Conservation (phyloP, 2,797 vertebrate genomes). For the Oreortyx pictus region DNA sequence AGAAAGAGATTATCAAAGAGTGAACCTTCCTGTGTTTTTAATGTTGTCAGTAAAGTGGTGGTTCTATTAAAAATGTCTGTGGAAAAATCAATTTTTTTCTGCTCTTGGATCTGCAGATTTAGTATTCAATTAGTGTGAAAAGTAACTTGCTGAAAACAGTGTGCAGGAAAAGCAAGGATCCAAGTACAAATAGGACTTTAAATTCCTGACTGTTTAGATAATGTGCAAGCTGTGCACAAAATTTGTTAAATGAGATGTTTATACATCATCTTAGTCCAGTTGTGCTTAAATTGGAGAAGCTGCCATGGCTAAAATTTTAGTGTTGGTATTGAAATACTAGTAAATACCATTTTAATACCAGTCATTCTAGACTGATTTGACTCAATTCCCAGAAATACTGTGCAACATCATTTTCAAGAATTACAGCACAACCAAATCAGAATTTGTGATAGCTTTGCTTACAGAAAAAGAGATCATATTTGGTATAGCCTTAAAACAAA, state of each 20-base stretch:
- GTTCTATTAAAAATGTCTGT: neutral
- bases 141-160: neutral
- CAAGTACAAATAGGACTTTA: neutral
- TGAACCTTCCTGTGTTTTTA: neutral
- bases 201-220: neutral
- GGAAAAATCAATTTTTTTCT: neutral
- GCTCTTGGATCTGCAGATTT: neutral
- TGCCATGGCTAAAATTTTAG: neutral
- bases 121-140: neutral
- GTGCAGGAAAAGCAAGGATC: neutral
- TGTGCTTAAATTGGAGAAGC: conserved; percentile 8
- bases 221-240: conserved; percentile 2
- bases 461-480: neutral
- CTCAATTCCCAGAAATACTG: neutral
- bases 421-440: neutral
- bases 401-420: neutral
- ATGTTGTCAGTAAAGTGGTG: neutral
- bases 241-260: neutral
- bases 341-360: neutral
- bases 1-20: neutral
- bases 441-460: neutral
- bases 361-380: neutral
- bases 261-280: neutral
- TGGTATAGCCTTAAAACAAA: neutral
- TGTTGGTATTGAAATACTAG: neutral